These are phyloP conservation scores for Adelges cooleyi DNA, from an alignment of 1,140 invertebrate species.

Conservation along the genomic window DNA sequence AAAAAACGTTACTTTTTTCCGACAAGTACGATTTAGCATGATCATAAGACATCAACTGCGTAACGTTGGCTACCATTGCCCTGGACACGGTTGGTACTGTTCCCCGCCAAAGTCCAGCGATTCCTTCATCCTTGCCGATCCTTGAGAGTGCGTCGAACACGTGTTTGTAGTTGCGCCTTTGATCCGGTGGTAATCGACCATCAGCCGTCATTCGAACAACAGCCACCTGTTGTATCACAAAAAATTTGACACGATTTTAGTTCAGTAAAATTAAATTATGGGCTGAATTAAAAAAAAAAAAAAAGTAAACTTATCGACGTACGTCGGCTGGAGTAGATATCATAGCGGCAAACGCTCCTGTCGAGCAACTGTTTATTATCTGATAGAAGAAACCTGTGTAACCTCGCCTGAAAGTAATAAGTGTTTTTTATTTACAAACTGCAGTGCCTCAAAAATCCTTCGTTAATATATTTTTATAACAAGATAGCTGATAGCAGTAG, in stretches of 20 bases:
- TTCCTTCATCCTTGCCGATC: constrained; percentile 82
- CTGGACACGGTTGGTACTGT: constrained; percentile 61
- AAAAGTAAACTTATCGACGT: constrained; percentile 6
- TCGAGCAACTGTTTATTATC: constrained; percentile 60
- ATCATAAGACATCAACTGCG: constrained; percentile 91
- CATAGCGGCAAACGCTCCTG: constrained; percentile 73
- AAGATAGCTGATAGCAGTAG: too few species aligned
- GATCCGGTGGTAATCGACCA: constrained; percentile 70
- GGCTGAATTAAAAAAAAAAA: too few species aligned
- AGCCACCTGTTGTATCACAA: constrained; percentile 43
- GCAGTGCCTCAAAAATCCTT: too few species aligned
- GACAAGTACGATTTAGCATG: constrained; percentile 66
- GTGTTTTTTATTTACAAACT: too few species aligned
- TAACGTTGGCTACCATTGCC: constrained; percentile 93
- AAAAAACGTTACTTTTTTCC: constrained; percentile 41
- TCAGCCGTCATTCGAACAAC: constrained; percentile 95
- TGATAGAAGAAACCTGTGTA: not conserved
- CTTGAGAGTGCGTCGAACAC: constrained; percentile 81
- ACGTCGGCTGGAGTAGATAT: constrained; percentile 90
- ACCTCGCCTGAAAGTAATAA: not conserved
- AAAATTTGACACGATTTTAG: not conserved
- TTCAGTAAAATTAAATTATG: not conserved
- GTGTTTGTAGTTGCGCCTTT: constrained; percentile 85
- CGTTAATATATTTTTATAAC: too few species aligned
- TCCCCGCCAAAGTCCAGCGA: constrained; percentile 81